These are phyloP conservation scores for Magallana ariakensis DNA, from an alignment of 1,140 invertebrate species.

Conservation along the genomic window DNA sequence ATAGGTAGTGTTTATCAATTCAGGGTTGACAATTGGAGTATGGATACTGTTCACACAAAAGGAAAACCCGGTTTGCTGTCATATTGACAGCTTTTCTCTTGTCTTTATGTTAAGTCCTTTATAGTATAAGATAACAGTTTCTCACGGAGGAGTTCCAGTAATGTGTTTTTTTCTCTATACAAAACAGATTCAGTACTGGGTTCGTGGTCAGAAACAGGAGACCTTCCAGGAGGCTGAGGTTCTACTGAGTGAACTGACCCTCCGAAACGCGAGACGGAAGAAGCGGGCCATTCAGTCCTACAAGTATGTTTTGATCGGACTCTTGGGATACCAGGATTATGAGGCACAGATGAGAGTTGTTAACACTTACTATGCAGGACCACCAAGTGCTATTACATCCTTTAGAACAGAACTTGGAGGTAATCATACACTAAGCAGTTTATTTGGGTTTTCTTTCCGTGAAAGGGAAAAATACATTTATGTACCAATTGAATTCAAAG, in stretches of 20 bases:
- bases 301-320: constrained; percentile 53
- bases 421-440: constrained; percentile 34
- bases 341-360: constrained; percentile 67
- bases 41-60: too few species aligned
- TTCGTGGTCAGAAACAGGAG: constrained; percentile 45
- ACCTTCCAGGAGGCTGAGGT: constrained; percentile 66
- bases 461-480: too few species aligned
- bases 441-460: too few species aligned
- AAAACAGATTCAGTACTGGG: constrained; percentile 67
- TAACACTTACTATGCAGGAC: constrained; percentile 70
- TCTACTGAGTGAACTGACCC: constrained; percentile 28
- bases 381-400: constrained; percentile 59
- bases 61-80: too few species aligned
- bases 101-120: too few species aligned
- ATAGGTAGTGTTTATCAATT: too few species aligned
- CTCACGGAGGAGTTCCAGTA: too few species aligned
- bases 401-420: constrained; percentile 66
- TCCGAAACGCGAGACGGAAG: constrained; percentile 42
- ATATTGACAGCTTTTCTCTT: too few species aligned
- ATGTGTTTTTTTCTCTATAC: too few species aligned
- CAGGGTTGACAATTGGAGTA: too few species aligned
- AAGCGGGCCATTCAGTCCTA: constrained; percentile 50
- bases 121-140: too few species aligned
- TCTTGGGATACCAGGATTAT: constrained; percentile 65
- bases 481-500: too few species aligned